phyloP scores from a whole-genome alignment of 2,888 invertebrate genomes.

The Villa cingulata region DNA sequence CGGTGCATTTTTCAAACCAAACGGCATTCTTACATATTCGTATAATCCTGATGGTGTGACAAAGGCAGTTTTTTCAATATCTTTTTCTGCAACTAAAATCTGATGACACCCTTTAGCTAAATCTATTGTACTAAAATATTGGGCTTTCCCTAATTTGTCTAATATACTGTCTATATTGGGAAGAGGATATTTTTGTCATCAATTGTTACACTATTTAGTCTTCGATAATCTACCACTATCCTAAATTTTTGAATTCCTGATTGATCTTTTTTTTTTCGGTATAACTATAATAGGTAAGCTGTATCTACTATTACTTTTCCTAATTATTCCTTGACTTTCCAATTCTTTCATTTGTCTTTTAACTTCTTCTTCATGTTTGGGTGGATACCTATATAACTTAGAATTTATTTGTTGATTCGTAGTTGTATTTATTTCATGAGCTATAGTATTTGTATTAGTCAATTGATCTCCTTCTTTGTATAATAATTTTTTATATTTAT shows the following conservation, averaged over 20 bases:
- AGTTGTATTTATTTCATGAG: constrained; percentile 2
- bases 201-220: constrained; percentile 11
- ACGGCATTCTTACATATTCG: constrained; percentile 13
- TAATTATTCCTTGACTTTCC: too few species aligned
- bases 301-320: constrained; percentile 9
- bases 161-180: constrained; percentile 11
- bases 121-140: too few species aligned
- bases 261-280: constrained; percentile 12
- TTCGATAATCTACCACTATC: constrained; percentile 13
- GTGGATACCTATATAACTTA: too few species aligned
- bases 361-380: constrained; percentile 2
- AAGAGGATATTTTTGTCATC: constrained; percentile 12
- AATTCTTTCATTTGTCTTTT: constrained; percentile 5
- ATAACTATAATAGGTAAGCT: constrained; percentile 9
- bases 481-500: constrained; percentile 1
- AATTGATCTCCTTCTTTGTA: constrained; percentile 5
- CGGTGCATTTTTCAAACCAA: constrained; percentile 10
- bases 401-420: constrained; percentile 10
- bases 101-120: too few species aligned
- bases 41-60: constrained; percentile 11
- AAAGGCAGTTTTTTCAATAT: constrained; percentile 14
- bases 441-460: neutral
- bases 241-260: constrained; percentile 12
- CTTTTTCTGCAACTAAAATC: too few species aligned
- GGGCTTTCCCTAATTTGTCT: too few species aligned